Percentiles rank a stretch among this genome's conserved stretches.
Conservation (phyloP, 2,113 vertebrate species). For the Gymnogyps californianus region DNA sequence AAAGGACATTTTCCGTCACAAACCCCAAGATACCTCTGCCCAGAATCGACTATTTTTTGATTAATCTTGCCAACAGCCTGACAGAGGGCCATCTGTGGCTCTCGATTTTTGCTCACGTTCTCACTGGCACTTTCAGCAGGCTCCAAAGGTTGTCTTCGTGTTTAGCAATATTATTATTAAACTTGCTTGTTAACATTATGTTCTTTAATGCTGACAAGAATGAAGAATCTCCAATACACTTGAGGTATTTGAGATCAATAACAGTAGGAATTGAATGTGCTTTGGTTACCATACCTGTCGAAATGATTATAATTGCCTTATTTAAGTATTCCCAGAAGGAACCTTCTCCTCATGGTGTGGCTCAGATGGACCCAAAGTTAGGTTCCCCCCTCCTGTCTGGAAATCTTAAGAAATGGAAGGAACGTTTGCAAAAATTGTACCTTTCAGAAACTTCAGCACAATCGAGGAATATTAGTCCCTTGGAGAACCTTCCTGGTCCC, state of each 20-base stretch:
- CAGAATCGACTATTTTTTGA: constrained; percentile 61
- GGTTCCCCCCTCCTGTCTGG: background rate
- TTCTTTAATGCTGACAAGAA: constrained; percentile 52
- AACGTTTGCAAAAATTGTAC: background rate
- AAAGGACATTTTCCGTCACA: constrained; percentile 30
- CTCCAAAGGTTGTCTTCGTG: constrained; percentile 70
- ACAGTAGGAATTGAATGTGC: constrained; percentile 62
- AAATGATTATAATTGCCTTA: constrained; percentile 45
- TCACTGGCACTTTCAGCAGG: constrained; percentile 16
- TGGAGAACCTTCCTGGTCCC: background rate
- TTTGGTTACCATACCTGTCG: constrained; percentile 58
- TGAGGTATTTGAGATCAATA: constrained; percentile 6
- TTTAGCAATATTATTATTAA: constrained; percentile 59
- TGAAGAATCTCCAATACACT: background rate
- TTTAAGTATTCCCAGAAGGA: constrained; percentile 60
- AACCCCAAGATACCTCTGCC: background rate
- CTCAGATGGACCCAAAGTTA: background rate
- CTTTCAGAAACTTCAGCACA: background rate
- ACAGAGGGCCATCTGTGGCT: constrained; percentile 58
- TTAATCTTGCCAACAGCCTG: constrained; percentile 2
- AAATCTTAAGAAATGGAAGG: background rate
- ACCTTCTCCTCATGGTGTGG: background rate
- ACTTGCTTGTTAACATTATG: constrained; percentile 65
- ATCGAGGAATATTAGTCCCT: background rate
- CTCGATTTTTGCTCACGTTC: constrained; percentile 34